Base-by-base conservation (phyloP, 35 echinoderm and acorn worm species). In the Holothuria glaberrima region DNA sequence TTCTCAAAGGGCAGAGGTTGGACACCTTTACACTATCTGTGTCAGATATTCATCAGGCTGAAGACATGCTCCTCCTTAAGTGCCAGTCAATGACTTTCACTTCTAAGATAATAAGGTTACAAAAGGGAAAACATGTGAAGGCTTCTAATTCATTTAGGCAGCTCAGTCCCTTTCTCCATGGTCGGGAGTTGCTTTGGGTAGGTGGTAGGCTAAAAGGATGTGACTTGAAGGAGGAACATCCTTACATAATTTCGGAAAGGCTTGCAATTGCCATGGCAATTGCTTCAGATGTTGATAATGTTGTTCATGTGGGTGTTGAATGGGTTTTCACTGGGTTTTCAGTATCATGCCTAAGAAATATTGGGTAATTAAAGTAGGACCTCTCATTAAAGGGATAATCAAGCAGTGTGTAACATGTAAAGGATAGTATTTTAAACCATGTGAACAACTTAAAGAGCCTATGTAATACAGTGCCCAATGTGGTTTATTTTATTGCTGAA, bases 191-290 rank as follows among this genome's bases (percentile, higher is more conserved):
- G 14, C 66, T 89, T 29, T 9, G 86, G 0, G 68, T 89, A 28
- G 86, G 86, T 27, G 68, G 86, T 28, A 36, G 68, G 12, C 48
- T 82, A 21, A 82, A 82, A 19, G 78, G 4, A 22, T 50, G 66
- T 58, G 41, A 46, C 6, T 19, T 75, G 25, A 27, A 32, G 17
- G 66, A 32, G 12, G 26, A 58, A 56, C 86, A 89, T n/a, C 38
- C 46, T n/a, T 89, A 67, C 46, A 74, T 89, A 89, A 74, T 89
- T 48, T 75, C 86, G 46, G 71, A 30, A 19, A 75, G 13, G 3
- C 30, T 34, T 41, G 16, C 16, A 16, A 75, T 75, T 41, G 71
- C 78, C 17, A 22, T 5, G 0, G 19, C 78, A 0, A 82, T 82
- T 82, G 78, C 54, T 18, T 54, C 20, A 58, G 78, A 82, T 58